These are phyloP conservation scores for Montipora foliosa DNA, from an alignment of 64 coral and sea anemone genomes.

Conservation along the genomic window DNA sequence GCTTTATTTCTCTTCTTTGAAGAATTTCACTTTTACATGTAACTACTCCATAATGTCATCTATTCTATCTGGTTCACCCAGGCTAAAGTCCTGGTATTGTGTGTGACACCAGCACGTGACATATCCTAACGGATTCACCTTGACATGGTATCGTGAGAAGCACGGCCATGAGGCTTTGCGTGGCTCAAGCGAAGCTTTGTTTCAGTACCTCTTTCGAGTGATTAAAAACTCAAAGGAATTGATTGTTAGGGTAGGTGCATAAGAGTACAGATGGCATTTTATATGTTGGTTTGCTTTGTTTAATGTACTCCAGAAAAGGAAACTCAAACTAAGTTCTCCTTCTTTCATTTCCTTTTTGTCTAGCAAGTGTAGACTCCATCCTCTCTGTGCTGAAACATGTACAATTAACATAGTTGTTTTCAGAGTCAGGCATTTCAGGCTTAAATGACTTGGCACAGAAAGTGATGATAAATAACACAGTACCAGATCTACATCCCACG, in stretches of 20 bases:
- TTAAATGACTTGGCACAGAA: background rate
- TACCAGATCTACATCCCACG: background rate
- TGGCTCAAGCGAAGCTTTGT: conserved; percentile 40
- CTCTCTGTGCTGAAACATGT: conserved; percentile 47
- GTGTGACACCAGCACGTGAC: background rate
- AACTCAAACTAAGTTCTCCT: conserved; percentile 2
- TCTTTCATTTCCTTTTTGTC: conserved; percentile 54
- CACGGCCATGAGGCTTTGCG: conserved; percentile 16
- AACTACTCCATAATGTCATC: too few species aligned
- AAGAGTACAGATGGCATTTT: conserved; percentile 45
- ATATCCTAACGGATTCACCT: conserved; percentile 27
- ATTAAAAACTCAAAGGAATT: conserved; percentile 26
- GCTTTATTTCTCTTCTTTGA: too few species aligned
- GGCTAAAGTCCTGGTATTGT: background rate
- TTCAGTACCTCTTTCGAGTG: conserved; percentile 10
- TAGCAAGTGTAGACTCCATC: conserved; percentile 57
- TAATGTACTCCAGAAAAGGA: conserved; percentile 23
- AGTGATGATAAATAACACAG: conserved; percentile 22
- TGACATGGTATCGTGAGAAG: conserved; percentile 3
- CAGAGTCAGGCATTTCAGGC: background rate
- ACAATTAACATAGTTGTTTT: conserved; percentile 23
- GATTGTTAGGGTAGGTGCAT: conserved; percentile 16
- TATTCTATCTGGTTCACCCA: too few species aligned
- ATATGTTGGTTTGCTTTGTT: conserved; percentile 58
- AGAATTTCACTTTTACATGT: too few species aligned